A percentile compares a stretch with the other conserved stretches of the same genome.
These are phyloP conservation scores for Deroplatys truncata DNA, from an alignment of 2,888 invertebrate genomes.

Conservation along the genomic window DNA sequence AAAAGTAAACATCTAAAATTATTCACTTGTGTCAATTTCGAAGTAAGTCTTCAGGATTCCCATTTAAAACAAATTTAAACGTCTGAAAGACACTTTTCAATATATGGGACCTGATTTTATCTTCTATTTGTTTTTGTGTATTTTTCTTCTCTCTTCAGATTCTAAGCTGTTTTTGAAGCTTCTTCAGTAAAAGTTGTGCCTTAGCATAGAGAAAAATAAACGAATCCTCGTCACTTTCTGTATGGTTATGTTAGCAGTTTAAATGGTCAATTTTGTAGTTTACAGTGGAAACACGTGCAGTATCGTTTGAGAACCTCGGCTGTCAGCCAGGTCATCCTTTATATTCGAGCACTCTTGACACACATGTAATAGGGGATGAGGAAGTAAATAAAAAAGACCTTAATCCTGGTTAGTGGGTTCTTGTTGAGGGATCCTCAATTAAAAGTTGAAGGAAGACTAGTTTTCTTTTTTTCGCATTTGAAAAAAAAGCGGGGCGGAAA, in stretches of 20 bases:
- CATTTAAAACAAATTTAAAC: no score
- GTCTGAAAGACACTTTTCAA: no score
- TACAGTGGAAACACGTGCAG: background rate
- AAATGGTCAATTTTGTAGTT: background rate
- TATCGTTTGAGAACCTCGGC: background rate
- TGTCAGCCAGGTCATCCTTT: background rate
- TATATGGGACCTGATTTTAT: no score
- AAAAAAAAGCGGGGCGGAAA: background rate
- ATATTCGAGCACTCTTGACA: background rate
- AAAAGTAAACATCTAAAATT: no score
- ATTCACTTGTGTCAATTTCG: no score
- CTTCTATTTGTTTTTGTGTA: no score
- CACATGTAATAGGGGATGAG: background rate
- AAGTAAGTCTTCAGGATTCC: no score
- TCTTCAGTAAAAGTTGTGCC: background rate
- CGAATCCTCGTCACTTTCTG: no score
- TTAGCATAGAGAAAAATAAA: background rate
- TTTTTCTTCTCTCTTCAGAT: no score
- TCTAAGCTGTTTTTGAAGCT: no score
- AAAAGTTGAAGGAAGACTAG: background rate
- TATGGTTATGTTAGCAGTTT: no score
- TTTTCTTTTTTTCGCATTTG: background rate
- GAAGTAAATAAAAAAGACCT: background rate
- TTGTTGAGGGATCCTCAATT: background rate
- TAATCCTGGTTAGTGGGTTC: background rate